phyloP scores from a whole-genome alignment of 2,888 invertebrate species.

The Synanthedon andrenaeformis region DNA sequence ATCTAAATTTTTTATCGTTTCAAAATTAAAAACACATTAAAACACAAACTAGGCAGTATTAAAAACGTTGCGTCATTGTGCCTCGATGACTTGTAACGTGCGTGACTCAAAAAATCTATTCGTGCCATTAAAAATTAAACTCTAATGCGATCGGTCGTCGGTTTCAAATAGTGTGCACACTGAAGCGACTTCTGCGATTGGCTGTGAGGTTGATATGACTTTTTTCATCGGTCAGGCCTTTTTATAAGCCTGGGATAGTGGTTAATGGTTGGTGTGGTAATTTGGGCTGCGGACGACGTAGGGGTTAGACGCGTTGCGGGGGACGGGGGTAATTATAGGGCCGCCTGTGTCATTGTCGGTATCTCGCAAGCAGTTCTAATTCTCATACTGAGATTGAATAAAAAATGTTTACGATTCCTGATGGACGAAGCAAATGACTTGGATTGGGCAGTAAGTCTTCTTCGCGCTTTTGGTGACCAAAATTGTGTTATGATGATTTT shows the following conservation, averaged over 20 bases:
- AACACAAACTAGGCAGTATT: constrained; percentile 1
- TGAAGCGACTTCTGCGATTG: constrained; percentile 27
- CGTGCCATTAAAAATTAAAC: neutral
- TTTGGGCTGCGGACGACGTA: constrained; percentile 28
- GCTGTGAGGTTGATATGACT: constrained; percentile 34
- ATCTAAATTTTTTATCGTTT: neutral
- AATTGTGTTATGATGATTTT: neutral
- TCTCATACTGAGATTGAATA: constrained; percentile 35
- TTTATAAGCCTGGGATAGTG: constrained; percentile 58
- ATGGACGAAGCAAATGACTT: neutral
- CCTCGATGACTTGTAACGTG: constrained; percentile 7
- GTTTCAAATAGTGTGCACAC: constrained; percentile 11
- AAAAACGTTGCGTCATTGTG: constrained; percentile 14
- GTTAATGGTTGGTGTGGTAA: constrained; percentile 58
- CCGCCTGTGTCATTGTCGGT: constrained; percentile 63
- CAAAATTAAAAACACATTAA: neutral
- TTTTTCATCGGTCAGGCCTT: constrained; percentile 40
- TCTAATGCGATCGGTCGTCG: constrained; percentile 5
- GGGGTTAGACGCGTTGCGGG: constrained; percentile 14
- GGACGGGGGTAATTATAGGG: constrained; percentile 57
- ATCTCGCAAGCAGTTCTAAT: constrained; percentile 42
- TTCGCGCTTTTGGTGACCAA: neutral
- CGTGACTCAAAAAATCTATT: constrained; percentile 1
- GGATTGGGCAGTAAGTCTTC: neutral
- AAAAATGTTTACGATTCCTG: constrained; percentile 1